These are phyloP conservation scores for Ascidia mentula DNA, from an alignment of 23 tunicate species.

Conservation along the genomic window DNA sequence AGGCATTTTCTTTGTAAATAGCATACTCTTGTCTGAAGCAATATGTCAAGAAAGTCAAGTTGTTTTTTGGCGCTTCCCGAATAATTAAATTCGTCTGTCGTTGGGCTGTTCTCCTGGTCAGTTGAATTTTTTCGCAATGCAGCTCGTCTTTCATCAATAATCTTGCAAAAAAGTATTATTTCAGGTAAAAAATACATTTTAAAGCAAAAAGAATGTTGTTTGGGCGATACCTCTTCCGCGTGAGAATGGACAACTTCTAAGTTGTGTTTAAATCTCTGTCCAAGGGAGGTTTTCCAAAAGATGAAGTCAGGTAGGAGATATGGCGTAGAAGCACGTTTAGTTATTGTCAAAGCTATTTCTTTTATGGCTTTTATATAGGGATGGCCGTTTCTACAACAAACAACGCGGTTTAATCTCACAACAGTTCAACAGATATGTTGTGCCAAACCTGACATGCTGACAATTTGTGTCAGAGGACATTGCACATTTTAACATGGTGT, in stretches of 20 bases:
- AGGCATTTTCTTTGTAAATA: background rate
- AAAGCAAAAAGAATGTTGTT: background rate
- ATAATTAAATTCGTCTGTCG: background rate
- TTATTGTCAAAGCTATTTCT: background rate
- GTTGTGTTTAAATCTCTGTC: conserved; percentile 18
- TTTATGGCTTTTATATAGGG: conserved; percentile 19
- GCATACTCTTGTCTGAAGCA: conserved; percentile 50
- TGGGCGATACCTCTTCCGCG: conserved; percentile 21
- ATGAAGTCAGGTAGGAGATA: conserved; percentile 25
- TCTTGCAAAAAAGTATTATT: background rate
- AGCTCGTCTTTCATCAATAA: background rate
- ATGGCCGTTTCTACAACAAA: background rate
- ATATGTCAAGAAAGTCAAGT: conserved; percentile 63
- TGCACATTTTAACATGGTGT: conserved; percentile 66
- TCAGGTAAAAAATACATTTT: no score
- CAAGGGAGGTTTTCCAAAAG: conserved; percentile 14
- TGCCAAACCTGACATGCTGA: conserved; percentile 50
- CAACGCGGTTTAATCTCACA: background rate
- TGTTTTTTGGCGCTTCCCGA: background rate
- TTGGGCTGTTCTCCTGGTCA: background rate
- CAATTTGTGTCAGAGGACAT: conserved; percentile 53
- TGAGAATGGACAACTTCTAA: conserved; percentile 22
- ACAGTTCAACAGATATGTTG: no score
- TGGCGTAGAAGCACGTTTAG: conserved; percentile 16
- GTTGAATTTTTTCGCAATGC: background rate